Percentiles rank a stretch among this genome's conserved stretches.
Conservation (phyloP, 2,797 vertebrate species). For the Silurus aristotelis region DNA sequence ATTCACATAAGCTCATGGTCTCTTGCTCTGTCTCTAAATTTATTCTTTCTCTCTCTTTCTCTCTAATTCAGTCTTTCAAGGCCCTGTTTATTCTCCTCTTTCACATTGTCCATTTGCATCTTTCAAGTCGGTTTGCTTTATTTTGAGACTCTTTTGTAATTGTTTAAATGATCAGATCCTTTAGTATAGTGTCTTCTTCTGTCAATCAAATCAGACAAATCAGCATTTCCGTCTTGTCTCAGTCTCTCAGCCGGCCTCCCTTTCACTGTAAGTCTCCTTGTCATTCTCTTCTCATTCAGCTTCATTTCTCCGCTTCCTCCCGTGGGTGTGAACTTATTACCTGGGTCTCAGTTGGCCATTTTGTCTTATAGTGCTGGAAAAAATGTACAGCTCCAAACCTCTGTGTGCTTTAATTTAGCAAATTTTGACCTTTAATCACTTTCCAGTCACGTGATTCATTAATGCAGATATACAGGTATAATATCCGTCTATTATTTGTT, state of each 20-base stretch:
- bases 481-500: neutral
- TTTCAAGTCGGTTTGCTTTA: neutral
- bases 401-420: neutral
- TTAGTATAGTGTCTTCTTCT: neutral
- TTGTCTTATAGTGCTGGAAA: neutral
- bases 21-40: neutral
- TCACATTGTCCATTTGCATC: neutral
- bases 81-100: neutral
- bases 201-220: neutral
- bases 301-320: constrained; percentile 6
- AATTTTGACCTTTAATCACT: neutral
- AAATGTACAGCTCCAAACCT: no score
- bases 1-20: neutral
- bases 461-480: neutral
- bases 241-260: neutral
- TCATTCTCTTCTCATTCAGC: neutral
- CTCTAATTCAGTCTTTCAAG: neutral
- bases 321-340: constrained; percentile 10
- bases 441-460: neutral
- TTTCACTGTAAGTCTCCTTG: neutral
- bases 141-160: neutral
- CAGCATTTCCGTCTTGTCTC: neutral
- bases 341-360: constrained; percentile 13
- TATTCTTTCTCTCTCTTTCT: neutral
- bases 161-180: neutral